Conservation (phyloP, 1,140 invertebrate genomes). For the Saccostrea echinata region DNA sequence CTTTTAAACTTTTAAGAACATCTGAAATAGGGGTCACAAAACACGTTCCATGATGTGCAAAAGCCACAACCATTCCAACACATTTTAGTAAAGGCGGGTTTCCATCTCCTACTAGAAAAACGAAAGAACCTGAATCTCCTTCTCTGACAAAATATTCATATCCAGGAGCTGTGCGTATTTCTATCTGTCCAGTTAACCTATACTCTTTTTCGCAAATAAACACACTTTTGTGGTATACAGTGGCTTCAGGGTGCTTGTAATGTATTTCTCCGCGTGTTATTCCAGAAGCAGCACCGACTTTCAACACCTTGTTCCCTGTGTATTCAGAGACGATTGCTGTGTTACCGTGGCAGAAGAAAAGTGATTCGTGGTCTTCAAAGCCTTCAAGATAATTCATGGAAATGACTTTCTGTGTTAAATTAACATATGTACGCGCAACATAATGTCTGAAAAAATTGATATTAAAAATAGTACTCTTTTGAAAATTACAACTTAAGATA, state of each 20-base stretch:
- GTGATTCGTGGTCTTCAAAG: not conserved
- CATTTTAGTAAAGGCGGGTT: not conserved
- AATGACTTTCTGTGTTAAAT: too few relatives aligned
- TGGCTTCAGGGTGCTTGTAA: not conserved
- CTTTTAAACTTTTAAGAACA: not conserved
- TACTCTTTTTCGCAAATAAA: not conserved
- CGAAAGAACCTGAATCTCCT: not conserved
- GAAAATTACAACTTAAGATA: too few relatives aligned
- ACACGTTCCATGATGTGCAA: not conserved
- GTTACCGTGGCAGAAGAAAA: not conserved
- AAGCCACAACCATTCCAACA: not conserved
- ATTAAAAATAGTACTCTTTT: too few relatives aligned
- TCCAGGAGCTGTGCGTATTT: not conserved
- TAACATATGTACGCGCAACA: too few relatives aligned
- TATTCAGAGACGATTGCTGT: not conserved
- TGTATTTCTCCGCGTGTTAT: not conserved
- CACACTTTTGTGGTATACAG: not conserved
- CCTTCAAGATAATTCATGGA: not conserved
- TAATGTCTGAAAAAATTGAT: too few relatives aligned
- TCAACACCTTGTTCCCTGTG: not conserved
- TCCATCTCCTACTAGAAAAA: not conserved
- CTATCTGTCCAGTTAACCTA: not conserved
- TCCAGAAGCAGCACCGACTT: not conserved
- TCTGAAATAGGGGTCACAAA: not conserved
- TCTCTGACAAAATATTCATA: not conserved